These are phyloP conservation scores for Crotalus helleri DNA, from an alignment of 2,113 vertebrate species.

Conservation along the genomic window DNA sequence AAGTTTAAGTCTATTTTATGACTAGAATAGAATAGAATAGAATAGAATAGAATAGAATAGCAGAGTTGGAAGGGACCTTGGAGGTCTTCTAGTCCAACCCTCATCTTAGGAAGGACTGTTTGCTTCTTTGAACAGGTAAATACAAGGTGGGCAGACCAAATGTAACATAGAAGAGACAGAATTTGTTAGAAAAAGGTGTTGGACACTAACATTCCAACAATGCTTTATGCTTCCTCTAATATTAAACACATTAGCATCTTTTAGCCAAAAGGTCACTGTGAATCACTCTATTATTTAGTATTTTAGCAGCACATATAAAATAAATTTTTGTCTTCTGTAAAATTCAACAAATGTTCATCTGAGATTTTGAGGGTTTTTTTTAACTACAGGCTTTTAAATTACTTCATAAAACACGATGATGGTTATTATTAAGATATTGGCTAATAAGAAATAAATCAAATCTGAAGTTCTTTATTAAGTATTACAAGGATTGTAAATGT, in stretches of 20 bases:
- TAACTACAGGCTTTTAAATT: not conserved
- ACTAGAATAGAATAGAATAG: too few species aligned
- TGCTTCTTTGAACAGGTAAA: too few species aligned
- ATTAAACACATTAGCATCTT: not conserved
- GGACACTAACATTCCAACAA: not conserved
- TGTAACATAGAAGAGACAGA: not conserved
- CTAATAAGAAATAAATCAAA: not conserved
- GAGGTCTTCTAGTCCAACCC: too few species aligned
- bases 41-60: too few species aligned
- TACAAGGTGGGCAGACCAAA: not conserved
- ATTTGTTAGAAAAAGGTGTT: not conserved
- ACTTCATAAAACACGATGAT: not conserved
- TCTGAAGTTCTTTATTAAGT: not conserved
- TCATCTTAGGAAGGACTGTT: not conserved
- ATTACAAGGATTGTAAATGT: not conserved
- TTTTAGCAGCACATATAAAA: not conserved
- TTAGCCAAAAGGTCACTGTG: not conserved
- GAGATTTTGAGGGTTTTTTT: not conserved
- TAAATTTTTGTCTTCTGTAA: not conserved
- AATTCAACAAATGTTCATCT: conserved; percentile 10
- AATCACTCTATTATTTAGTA: not conserved
- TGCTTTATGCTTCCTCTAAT: not conserved
- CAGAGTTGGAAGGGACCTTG: too few species aligned
- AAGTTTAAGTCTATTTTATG: not conserved
- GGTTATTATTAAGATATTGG: not conserved